phyloP scores from a whole-genome alignment of 2,113 vertebrate genomes.

The Platysteira castanea region DNA sequence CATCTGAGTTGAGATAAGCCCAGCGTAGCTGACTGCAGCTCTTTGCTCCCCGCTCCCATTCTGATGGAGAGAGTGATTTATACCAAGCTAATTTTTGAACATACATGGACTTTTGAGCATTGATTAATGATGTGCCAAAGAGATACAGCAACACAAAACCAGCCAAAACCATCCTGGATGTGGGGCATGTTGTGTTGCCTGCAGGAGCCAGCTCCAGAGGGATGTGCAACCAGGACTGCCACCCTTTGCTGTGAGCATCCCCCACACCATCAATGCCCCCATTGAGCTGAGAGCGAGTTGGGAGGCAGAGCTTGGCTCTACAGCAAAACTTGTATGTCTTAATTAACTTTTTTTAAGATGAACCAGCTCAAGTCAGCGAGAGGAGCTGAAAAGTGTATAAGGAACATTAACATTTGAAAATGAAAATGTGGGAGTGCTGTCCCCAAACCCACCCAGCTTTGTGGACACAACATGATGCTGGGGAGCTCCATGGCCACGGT shows the following conservation, averaged over 20 bases:
- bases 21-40: not conserved
- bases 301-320: constrained; percentile 1
- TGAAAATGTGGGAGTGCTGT: not conserved
- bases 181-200: not conserved
- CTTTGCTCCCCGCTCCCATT: not conserved
- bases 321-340: not conserved
- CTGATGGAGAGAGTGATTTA: not conserved
- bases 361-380: not conserved
- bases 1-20: not conserved
- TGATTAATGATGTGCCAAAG: not conserved
- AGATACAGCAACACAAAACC: not conserved
- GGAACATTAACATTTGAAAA: not conserved
- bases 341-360: not conserved
- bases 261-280: not conserved
- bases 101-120: not conserved
- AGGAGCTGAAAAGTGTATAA: not conserved
- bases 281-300: not conserved
- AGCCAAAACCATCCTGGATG: not conserved
- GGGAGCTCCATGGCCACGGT: accelerated
- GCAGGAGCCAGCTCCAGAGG: not conserved
- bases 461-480: accelerated
- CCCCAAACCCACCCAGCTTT: not conserved
- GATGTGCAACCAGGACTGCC: not conserved
- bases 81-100: not conserved
- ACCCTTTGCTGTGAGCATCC: not conserved